phyloP scores from a whole-genome alignment of 2,888 invertebrate species.

The Agrilus biguttatus region DNA sequence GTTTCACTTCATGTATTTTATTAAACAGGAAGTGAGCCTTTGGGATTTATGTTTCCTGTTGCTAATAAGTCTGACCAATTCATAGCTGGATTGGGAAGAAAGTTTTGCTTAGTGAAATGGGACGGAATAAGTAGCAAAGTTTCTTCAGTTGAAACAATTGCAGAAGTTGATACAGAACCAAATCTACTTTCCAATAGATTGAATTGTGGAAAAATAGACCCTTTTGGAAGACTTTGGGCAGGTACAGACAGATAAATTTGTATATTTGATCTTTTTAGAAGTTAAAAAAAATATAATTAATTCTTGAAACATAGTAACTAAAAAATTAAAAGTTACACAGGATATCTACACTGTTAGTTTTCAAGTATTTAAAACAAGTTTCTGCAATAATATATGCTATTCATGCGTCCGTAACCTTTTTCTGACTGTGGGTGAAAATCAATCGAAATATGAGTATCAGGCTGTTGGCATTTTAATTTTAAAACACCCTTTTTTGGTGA shows the following conservation, averaged over 20 bases:
- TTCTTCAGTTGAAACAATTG: not conserved
- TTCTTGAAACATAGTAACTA: no score
- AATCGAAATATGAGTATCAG: no score
- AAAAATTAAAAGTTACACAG: no score
- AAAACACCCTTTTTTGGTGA: no score
- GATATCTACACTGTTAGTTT: no score
- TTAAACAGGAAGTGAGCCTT: not conserved
- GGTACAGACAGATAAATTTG: conserved; percentile 22
- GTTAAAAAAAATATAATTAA: no score
- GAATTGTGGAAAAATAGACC: not conserved
- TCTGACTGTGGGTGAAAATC: no score
- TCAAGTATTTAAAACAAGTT: no score
- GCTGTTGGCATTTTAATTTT: no score
- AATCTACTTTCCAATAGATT: conserved; percentile 21
- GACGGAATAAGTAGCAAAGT: not conserved
- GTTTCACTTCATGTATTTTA: not conserved
- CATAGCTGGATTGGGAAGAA: conserved; percentile 41
- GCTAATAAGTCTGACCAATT: conserved; percentile 41
- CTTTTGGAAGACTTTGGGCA: not conserved
- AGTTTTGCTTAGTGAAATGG: not conserved
- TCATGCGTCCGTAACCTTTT: no score
- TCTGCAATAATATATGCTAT: no score
- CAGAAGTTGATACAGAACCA: not conserved
- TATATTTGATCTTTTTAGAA: no score
- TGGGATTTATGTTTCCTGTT: not conserved